These are phyloP conservation scores for Clarias laeviceps DNA, from an alignment of 2,797 vertebrate species.

Conservation along the genomic window DNA sequence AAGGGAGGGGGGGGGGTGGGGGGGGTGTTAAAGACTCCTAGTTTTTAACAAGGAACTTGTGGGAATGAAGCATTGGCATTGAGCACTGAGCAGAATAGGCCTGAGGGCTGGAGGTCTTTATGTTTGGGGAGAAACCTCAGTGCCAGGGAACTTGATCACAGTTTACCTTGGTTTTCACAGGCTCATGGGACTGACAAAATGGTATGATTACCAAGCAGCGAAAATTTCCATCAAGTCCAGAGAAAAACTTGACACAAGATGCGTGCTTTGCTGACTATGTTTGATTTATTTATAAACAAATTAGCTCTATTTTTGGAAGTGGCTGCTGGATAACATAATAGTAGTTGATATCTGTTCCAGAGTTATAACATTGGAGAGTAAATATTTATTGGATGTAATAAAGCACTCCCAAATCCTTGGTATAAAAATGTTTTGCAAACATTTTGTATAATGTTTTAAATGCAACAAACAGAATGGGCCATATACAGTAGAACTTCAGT, in stretches of 20 bases:
- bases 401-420: not conserved
- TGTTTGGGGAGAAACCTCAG: constrained; percentile 54
- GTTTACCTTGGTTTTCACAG: constrained; percentile 62
- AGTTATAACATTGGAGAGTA: not conserved
- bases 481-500: not conserved
- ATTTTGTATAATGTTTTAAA: not conserved
- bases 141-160: constrained; percentile 59
- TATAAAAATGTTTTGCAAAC: not conserved
- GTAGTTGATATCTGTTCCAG: not conserved
- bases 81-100: constrained; percentile 53
- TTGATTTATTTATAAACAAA: constrained; percentile 6
- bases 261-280: constrained; percentile 1
- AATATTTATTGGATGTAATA: constrained; percentile 4
- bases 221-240: constrained; percentile 26
- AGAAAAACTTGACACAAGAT: constrained; percentile 2
- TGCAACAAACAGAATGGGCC: not conserved
- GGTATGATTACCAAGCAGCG: constrained; percentile 12
- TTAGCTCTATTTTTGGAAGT: constrained; percentile 15
- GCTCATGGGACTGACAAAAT: constrained; percentile 49
- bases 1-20: constrained; percentile 20
- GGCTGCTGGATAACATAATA: not conserved
- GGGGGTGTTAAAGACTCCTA: constrained; percentile 70
- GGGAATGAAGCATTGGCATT: constrained; percentile 66
- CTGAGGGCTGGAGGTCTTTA: constrained; percentile 49
- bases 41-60: constrained; percentile 65